These are phyloP conservation scores for Eulacestoma nigropectus DNA, from an alignment of 2,113 vertebrate genomes.

Conservation along the genomic window DNA sequence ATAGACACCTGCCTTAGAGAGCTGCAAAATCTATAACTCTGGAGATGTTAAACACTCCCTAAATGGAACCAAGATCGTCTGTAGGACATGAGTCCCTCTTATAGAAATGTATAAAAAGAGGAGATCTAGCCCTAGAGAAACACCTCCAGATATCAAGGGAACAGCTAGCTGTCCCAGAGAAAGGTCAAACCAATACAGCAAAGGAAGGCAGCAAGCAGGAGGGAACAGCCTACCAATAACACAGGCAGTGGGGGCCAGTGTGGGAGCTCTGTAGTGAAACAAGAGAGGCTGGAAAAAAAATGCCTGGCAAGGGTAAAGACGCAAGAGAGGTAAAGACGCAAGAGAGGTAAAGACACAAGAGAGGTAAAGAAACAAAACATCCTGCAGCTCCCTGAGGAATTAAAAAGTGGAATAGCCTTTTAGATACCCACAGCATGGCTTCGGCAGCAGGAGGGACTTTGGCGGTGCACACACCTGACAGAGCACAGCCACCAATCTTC, in stretches of 20 bases:
- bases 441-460: neutral
- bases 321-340: neutral
- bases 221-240: neutral
- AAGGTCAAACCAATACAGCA: conserved; percentile 17
- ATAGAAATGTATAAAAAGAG: neutral
- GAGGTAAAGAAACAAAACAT: neutral
- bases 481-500: neutral
- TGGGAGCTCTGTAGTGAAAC: neutral
- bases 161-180: conserved; percentile 4
- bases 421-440: neutral
- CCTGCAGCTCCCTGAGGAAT: neutral
- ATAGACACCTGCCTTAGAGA: neutral
- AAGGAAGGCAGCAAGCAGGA: neutral
- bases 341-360: neutral
- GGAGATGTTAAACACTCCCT: neutral
- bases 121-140: conserved; percentile 18
- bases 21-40: neutral
- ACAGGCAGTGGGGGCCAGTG: neutral
- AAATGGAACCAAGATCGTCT: conserved; percentile 47
- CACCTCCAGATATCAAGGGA: neutral
- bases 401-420: neutral
- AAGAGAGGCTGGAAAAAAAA: neutral
- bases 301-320: neutral
- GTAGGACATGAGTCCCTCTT: conserved; percentile 25
- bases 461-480: neutral